Percentiles rank a stretch among this genome's conserved stretches.
Evolutionary conservation across 1,140 invertebrate species (phyloP).

Genomic region (Tyrophagus putrescentiae): DNA sequence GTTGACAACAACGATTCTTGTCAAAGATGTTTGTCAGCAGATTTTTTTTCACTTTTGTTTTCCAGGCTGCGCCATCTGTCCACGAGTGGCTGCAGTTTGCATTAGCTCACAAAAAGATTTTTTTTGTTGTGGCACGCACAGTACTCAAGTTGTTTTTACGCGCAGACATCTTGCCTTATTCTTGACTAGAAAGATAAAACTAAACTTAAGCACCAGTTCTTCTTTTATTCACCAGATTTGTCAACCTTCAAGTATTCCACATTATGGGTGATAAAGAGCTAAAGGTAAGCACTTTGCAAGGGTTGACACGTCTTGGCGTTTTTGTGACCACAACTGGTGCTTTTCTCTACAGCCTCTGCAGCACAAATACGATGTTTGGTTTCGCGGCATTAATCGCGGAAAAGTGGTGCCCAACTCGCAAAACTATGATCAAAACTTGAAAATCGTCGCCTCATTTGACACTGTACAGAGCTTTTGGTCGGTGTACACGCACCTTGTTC

Average conservation of each 20-base stretch:
- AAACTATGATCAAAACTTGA: conserved; percentile 57
- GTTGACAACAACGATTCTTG: no score
- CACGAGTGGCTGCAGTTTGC: background rate
- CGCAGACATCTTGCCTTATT: no score
- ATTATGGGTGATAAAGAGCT: conserved; percentile 8
- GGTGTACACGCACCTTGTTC: conserved; percentile 73
- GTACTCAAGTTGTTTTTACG: background rate
- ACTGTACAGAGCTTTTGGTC: conserved; percentile 93
- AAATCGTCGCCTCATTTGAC: conserved; percentile 51
- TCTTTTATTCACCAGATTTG: no score
- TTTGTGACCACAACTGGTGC: background rate
- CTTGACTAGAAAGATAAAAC: no score
- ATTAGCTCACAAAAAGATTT: background rate
- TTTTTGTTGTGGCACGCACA: background rate
- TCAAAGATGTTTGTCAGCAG: no score
- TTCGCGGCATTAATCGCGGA: conserved; percentile 53
- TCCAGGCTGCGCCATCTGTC: no score
- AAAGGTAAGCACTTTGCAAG: conserved; percentile 5
- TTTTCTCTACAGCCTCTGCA: conserved; percentile 46
- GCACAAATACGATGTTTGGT: conserved; percentile 78
- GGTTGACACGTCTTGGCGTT: no score
- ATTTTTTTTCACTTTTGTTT: no score
- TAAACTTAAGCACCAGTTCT: no score
- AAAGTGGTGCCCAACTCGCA: conserved; percentile 45
- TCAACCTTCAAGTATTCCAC: no score